phyloP scores from a whole-genome alignment of 2,113 vertebrate species.

The Todiramphus chloris region DNA sequence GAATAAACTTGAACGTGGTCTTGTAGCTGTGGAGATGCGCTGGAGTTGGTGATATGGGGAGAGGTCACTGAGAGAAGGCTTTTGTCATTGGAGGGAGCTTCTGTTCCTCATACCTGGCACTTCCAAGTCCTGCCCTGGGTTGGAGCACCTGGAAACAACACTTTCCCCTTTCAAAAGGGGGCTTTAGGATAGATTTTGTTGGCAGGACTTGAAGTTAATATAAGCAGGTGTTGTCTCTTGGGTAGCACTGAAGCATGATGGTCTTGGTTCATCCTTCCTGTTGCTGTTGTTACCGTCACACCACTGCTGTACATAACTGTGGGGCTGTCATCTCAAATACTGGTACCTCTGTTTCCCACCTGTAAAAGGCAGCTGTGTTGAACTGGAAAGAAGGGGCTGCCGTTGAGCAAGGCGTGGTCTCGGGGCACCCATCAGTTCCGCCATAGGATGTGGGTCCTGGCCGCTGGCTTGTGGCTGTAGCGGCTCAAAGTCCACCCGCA shows the following conservation, averaged over 20 bases:
- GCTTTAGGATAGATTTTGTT: background rate
- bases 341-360: accelerated
- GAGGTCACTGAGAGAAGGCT: background rate
- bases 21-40: background rate
- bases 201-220: background rate
- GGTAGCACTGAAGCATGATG: accelerated
- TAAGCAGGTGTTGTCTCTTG: accelerated
- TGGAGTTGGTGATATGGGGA: background rate
- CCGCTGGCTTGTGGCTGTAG: accelerated
- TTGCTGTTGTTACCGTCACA: accelerated
- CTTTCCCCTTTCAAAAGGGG: accelerated
- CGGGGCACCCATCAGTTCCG: accelerated
- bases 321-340: background rate
- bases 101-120: background rate
- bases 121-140: background rate
- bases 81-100: background rate
- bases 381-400: background rate
- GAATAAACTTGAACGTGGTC: accelerated
- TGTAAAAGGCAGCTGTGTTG: background rate
- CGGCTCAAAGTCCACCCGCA: background rate
- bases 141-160: background rate
- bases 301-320: background rate
- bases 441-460: background rate
- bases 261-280: accelerated
- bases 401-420: accelerated